phyloP scores from a whole-genome alignment of 2,888 invertebrate genomes.

The Drosophila nigritarsus region DNA sequence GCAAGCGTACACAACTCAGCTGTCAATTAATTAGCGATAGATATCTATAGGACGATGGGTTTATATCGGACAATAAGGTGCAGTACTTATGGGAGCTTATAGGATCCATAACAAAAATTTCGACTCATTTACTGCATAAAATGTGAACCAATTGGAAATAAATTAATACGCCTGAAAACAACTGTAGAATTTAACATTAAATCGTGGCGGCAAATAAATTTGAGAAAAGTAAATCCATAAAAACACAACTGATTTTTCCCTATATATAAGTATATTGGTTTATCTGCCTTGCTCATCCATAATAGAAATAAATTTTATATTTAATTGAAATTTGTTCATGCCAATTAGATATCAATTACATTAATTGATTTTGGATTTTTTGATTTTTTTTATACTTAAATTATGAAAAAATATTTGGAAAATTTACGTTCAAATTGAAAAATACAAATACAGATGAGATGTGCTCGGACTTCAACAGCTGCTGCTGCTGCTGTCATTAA shows the following conservation, averaged over 20 bases:
- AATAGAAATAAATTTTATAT: not conserved
- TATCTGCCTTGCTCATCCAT: not conserved
- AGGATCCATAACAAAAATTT: not conserved
- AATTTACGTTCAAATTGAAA: not conserved
- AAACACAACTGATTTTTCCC: not conserved
- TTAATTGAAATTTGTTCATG: not conserved
- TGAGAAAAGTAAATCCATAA: not conserved
- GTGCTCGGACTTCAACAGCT: not conserved
- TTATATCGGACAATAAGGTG: not conserved
- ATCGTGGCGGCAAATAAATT: not conserved
- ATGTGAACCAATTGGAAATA: not conserved
- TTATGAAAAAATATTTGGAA: not conserved
- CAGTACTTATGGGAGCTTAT: not conserved
- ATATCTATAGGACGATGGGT: not conserved
- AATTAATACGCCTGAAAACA: not conserved
- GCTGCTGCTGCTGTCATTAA: slow-evolving; percentile 3
- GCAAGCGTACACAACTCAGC: not conserved
- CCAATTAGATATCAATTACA: not conserved
- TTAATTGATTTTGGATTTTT: not conserved
- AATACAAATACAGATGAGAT: not conserved
- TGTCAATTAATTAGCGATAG: not conserved
- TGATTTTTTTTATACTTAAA: not conserved
- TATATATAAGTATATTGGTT: not conserved
- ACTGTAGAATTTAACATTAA: not conserved
- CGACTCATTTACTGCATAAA: not conserved